These are phyloP conservation scores for Noctilio leporinus DNA, from an alignment of 2,113 vertebrate species.

Conservation along the genomic window DNA sequence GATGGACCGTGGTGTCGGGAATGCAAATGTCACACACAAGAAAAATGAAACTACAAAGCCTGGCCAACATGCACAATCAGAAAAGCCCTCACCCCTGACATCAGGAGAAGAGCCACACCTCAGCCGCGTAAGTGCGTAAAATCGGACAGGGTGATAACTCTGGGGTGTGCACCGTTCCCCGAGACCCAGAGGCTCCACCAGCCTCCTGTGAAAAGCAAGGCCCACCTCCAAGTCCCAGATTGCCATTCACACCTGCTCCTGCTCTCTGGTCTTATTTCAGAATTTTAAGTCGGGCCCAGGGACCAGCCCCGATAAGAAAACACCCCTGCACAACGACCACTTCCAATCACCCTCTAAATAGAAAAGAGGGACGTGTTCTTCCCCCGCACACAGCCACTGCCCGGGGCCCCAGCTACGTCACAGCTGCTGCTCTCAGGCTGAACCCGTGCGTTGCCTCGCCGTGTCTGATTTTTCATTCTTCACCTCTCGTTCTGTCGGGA, in stretches of 20 bases:
- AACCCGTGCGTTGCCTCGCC: constrained; percentile 14
- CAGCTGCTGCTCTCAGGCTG: not conserved
- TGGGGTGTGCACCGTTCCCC: not conserved
- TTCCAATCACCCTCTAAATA: constrained; percentile 27
- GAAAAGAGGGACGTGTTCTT: not conserved
- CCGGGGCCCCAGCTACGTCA: not conserved
- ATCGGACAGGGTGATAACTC: not conserved
- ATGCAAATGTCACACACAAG: not conserved
- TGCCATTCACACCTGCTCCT: not conserved
- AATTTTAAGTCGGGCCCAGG: not conserved
- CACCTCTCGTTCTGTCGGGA: constrained; percentile 30
- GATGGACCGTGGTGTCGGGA: not conserved
- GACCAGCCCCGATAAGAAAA: not conserved
- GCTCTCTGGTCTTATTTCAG: not conserved
- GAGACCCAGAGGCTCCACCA: not conserved
- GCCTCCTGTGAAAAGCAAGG: not conserved
- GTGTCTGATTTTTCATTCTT: constrained; percentile 30
- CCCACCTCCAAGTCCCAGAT: not conserved
- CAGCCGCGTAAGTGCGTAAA: not conserved
- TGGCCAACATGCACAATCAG: not conserved
- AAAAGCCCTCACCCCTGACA: not conserved
- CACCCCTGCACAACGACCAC: not conserved
- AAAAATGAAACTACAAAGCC: constrained; percentile 33
- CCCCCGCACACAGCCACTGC: not conserved
- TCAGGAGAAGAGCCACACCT: not conserved